Evolutionary conservation across 2,888 invertebrate genomes (phyloP), one percentile per base, ranked within the genome.

Genomic region (Acleris holmiana): DNA sequence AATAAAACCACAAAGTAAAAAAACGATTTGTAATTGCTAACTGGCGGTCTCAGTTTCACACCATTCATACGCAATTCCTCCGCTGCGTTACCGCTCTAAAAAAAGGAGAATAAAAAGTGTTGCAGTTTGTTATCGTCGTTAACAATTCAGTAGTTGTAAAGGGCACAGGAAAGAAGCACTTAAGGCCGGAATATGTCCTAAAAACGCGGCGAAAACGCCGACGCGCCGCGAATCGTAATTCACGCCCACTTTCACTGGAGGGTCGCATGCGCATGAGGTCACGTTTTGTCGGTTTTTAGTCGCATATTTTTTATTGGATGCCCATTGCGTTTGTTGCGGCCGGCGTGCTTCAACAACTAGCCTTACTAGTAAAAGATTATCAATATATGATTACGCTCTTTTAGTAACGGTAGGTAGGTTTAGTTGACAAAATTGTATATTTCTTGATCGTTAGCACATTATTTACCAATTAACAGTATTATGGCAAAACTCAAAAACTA

Each of bases 151-250:
- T 50, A 54, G 49, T 49, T 55, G 21, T 29, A 58, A 64, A 58
- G 64, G 68, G 48, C 68, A 72, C 76, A 78, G 79, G 78, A 82
- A 80, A 70, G 74, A 54, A 71, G 74, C 78, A 72, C 78, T 78
- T 76, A 61, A 62, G 65, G 68, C 71, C 48, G 63, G 61, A 68
- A 74, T 74, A 79, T 77, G 73, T 77, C 73, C 79, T 76, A 75
- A 78, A 77, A 65, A 59, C 64, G 64, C 76, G 68, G 73, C 67
- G 75, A 74, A 70, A 71, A 73, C 73, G 68, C 71, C 73, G 67
- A 64, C 73, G 71, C 70, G 71, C 50, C 51, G 61, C 61, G 80
- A 73, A 80, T 79, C 69, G 46, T 71, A 68, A 73, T 70, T 70
- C 71, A 68, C 68, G 64, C 60, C 59, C 67, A 77, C 79, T 80